A percentile compares a stretch with the other conserved stretches of the same genome.
Evolutionary conservation across 2,888 invertebrate genomes (phyloP).

Genomic region (Leucophenga maculata): DNA sequence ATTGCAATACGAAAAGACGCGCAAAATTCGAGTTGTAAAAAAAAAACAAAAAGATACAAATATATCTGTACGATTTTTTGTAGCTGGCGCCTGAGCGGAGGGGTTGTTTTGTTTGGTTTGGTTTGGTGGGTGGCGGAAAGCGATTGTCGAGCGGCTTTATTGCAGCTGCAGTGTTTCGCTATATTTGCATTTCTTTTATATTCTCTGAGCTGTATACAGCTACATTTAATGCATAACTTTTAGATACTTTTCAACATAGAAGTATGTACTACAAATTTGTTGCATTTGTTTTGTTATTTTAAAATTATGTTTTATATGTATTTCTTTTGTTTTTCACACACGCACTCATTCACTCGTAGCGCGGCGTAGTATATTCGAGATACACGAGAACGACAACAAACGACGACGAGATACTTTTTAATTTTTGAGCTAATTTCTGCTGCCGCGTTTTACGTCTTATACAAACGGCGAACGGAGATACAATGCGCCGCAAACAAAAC

Average conservation of each 20-base stretch:
- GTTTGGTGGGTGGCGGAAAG: constrained; percentile 56
- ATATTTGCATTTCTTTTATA: no score
- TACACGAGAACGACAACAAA: background rate
- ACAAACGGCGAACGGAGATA: constrained; percentile 42
- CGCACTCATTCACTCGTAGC: background rate
- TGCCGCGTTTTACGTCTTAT: constrained; percentile 31
- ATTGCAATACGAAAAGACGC: constrained; percentile 41
- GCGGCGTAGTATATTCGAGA: constrained; percentile 4
- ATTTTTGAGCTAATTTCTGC: background rate
- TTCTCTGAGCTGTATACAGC: no score
- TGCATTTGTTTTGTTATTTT: constrained; percentile 5
- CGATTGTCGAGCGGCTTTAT: constrained; percentile 2
- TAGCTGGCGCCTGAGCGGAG: constrained; percentile 32
- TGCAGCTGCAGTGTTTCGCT: no score
- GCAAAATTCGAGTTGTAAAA: constrained; percentile 31
- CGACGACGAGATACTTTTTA: background rate
- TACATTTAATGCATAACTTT: no score
- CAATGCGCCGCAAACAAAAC: constrained; percentile 39
- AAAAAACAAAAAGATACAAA: constrained; percentile 15
- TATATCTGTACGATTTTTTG: constrained; percentile 18
- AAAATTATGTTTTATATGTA: constrained; percentile 6
- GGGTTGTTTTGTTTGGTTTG: constrained; percentile 45
- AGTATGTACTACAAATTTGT: background rate
- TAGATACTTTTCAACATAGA: no score
- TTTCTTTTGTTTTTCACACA: constrained; percentile 1